phyloP scores from a whole-genome alignment of 2,797 vertebrate species.

The Coccyzus lansbergi region DNA sequence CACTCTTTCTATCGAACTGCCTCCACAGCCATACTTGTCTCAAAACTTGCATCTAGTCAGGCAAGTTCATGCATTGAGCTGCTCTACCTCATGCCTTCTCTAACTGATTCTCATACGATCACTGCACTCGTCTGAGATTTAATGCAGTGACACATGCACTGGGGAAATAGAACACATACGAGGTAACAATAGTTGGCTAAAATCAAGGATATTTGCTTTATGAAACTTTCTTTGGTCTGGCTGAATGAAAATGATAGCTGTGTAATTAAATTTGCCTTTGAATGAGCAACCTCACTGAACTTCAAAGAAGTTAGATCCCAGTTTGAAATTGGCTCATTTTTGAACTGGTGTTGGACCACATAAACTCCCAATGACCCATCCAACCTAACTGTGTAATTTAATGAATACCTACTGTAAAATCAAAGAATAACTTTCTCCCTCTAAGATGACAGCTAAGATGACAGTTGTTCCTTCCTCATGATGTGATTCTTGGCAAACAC shows the following conservation, averaged over 20 bases:
- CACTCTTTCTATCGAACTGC: neutral
- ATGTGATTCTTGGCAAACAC: neutral
- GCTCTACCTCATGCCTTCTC: neutral
- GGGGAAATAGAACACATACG: fast-evolving
- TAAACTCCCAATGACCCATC: neutral
- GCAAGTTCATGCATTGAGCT: neutral
- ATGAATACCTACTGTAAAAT: neutral
- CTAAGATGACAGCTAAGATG: neutral
- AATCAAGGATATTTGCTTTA: neutral
- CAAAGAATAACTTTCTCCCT: neutral
- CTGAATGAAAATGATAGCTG: neutral
- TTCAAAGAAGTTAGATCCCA: neutral
- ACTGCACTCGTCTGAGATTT: neutral
- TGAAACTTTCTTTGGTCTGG: neutral
- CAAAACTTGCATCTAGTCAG: neutral
- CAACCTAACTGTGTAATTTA: neutral
- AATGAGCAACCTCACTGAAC: neutral
- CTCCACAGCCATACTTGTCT: neutral
- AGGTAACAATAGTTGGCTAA: neutral
- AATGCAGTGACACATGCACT: fast-evolving
- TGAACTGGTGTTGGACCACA: neutral
- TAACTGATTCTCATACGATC: fast-evolving
- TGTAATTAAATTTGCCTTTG: neutral
- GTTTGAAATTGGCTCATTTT: neutral
- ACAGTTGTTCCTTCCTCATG: neutral